These are phyloP conservation scores for Callopanchax toddi DNA, from an alignment of 2,113 vertebrate species.

Conservation along the genomic window DNA sequence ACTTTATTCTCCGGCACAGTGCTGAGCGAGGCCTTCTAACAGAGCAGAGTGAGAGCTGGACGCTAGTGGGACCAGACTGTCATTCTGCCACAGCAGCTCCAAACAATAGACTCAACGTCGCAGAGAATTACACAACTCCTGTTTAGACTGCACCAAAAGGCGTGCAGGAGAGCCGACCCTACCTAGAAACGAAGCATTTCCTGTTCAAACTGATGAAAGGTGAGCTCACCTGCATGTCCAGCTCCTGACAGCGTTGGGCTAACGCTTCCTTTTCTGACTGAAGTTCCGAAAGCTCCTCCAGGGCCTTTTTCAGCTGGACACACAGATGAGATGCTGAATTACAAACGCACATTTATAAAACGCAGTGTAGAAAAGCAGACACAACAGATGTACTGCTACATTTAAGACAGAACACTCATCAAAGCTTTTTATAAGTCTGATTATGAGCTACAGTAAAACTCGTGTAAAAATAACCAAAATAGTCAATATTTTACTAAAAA, in stretches of 20 bases:
- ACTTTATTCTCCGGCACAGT: constrained; percentile 12
- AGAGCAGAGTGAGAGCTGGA: constrained; percentile 19
- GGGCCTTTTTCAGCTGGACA: constrained; percentile 87
- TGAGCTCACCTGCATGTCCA: constrained; percentile 90
- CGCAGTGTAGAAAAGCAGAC: no score
- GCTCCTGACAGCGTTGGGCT: constrained; percentile 91
- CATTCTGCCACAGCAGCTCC: constrained; percentile 73
- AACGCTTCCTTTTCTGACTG: constrained; percentile 89
- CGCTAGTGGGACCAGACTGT: constrained; percentile 44
- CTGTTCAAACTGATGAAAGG: neutral
- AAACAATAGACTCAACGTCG: constrained; percentile 63
- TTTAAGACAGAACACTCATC: neutral
- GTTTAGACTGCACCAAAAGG: constrained; percentile 46
- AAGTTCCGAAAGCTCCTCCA: constrained; percentile 87
- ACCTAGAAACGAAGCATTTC: no score
- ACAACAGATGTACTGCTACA: neutral
- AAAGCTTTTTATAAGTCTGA: no score
- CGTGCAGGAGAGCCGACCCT: constrained; percentile 12
- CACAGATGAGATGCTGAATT: constrained; percentile 5
- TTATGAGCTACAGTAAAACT: no score
- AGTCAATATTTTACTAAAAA: no score
- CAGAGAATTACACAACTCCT: constrained; percentile 46
- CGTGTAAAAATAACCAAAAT: no score
- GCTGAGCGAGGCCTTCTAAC: constrained; percentile 26
- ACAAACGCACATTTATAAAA: neutral